These are phyloP conservation scores for Seriola rivoliana DNA, from an alignment of 2,113 vertebrate genomes.

Conservation along the genomic window DNA sequence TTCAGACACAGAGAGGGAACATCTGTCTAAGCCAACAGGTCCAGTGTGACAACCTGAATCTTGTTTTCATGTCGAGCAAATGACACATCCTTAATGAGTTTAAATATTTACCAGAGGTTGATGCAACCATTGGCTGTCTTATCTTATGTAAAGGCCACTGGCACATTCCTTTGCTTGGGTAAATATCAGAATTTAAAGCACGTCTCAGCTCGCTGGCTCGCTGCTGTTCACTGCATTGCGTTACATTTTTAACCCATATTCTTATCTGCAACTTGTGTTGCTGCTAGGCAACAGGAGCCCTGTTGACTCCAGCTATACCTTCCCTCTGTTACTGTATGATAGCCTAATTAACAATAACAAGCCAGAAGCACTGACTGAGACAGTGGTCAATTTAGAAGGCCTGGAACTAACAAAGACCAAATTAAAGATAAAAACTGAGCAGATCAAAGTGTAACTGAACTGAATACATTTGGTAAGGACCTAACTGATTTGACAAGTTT, in stretches of 20 bases:
- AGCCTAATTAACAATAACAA: slow-evolving; percentile 45
- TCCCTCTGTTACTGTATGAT: slow-evolving; percentile 36
- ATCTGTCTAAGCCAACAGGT: background rate
- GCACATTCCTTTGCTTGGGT: slow-evolving; percentile 44
- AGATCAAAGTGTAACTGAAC: background rate
- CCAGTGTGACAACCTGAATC: background rate
- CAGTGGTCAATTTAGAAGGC: background rate
- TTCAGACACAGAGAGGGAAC: slow-evolving; percentile 59
- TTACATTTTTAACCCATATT: slow-evolving; percentile 72
- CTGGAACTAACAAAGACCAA: background rate
- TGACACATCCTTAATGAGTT: slow-evolving; percentile 30
- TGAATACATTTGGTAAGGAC: background rate
- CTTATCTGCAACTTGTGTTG: slow-evolving; percentile 68
- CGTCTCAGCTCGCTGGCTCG: slow-evolving; percentile 23
- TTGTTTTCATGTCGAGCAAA: background rate
- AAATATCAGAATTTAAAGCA: slow-evolving; percentile 53
- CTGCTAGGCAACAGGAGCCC: slow-evolving; percentile 78
- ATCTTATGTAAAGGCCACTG: slow-evolving; percentile 41
- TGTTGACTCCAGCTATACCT: slow-evolving; percentile 60
- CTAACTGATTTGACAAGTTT: background rate
- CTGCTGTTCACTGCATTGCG: slow-evolving; percentile 52
- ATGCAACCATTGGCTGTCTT: background rate
- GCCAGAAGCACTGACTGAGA: slow-evolving; percentile 19
- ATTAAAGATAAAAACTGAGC: background rate
- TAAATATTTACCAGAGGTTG: slow-evolving; percentile 65